phyloP scores from a whole-genome alignment of 2,888 invertebrate genomes.

The Nebria brevicollis region DNA sequence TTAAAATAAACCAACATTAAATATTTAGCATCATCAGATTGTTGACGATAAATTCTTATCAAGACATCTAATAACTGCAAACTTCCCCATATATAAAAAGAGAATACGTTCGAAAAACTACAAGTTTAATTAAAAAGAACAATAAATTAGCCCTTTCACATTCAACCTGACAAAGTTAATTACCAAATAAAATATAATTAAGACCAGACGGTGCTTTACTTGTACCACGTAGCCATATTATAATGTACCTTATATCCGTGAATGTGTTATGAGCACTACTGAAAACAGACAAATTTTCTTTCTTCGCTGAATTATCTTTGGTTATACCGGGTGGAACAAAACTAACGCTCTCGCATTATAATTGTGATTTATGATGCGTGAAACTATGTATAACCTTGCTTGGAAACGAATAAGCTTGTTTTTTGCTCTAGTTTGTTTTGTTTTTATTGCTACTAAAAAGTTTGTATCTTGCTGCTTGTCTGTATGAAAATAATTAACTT shows the following conservation, averaged over 20 bases:
- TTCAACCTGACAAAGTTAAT: slow-evolving; percentile 18
- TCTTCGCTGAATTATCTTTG: slow-evolving; percentile 8
- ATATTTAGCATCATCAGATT: slow-evolving; percentile 11
- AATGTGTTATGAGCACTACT: not conserved
- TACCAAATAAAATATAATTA: slow-evolving; percentile 26
- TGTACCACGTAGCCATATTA: not conserved
- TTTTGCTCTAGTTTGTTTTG: not conserved
- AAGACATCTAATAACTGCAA: slow-evolving; percentile 4
- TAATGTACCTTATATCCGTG: slow-evolving; percentile 22
- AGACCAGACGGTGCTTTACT: slow-evolving; percentile 11
- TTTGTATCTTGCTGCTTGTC: not conserved
- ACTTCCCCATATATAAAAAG: not conserved
- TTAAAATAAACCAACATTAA: slow-evolving; percentile 1
- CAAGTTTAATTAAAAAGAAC: slow-evolving; percentile 9
- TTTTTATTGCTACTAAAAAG: not conserved
- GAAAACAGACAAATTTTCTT: slow-evolving; percentile 10
- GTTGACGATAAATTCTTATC: slow-evolving; percentile 4
- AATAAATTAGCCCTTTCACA: slow-evolving; percentile 12
- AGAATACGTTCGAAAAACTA: not conserved
- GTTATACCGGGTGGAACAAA: slow-evolving; percentile 1
- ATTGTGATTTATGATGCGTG: slow-evolving; percentile 22
- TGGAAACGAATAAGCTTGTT: not conserved
- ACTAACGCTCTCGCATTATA: slow-evolving; percentile 10
- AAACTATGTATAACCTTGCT: slow-evolving; percentile 4
- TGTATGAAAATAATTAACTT: not conserved